Evolutionary conservation across 2,888 invertebrate genomes (phyloP).

Genomic region (Rhingia rostrata): DNA sequence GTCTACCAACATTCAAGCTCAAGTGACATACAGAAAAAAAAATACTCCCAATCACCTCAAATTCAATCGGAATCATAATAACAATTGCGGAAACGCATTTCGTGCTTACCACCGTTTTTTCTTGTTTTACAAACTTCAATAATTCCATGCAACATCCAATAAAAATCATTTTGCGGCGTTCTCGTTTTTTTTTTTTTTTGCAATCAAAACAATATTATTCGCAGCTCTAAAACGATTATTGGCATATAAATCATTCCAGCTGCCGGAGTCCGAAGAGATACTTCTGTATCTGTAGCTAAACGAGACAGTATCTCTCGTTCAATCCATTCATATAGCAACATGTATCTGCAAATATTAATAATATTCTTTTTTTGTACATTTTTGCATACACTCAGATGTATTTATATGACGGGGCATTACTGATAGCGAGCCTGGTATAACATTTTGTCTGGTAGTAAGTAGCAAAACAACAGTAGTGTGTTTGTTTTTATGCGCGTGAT

Average conservation of each 20-base stretch:
- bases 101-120: slow-evolving; percentile 37
- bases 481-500: slow-evolving; percentile 19
- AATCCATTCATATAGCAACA: slow-evolving; percentile 65
- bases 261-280: slow-evolving; percentile 52
- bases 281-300: slow-evolving; percentile 56
- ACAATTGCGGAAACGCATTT: slow-evolving; percentile 39
- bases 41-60: slow-evolving; percentile 21
- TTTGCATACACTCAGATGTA: slow-evolving; percentile 30
- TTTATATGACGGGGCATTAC: slow-evolving; percentile 6
- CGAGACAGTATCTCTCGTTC: slow-evolving; percentile 54
- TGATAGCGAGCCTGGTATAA: slow-evolving; percentile 43
- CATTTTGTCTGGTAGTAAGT: slow-evolving; percentile 3
- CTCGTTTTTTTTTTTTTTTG: slow-evolving; percentile 19
- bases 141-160: slow-evolving; percentile 66
- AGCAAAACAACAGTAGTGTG: slow-evolving; percentile 32
- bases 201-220: slow-evolving; percentile 70
- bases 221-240: slow-evolving; percentile 74
- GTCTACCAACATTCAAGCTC: background rate
- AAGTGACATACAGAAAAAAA: background rate
- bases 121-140: slow-evolving; percentile 46
- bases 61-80: slow-evolving; percentile 27
- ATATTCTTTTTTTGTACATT: slow-evolving; percentile 15
- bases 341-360: slow-evolving; percentile 58
- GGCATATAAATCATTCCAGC: slow-evolving; percentile 69
- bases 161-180: slow-evolving; percentile 55